phyloP scores from a whole-genome alignment of 1,140 invertebrate genomes.

The Apis florea region DNA sequence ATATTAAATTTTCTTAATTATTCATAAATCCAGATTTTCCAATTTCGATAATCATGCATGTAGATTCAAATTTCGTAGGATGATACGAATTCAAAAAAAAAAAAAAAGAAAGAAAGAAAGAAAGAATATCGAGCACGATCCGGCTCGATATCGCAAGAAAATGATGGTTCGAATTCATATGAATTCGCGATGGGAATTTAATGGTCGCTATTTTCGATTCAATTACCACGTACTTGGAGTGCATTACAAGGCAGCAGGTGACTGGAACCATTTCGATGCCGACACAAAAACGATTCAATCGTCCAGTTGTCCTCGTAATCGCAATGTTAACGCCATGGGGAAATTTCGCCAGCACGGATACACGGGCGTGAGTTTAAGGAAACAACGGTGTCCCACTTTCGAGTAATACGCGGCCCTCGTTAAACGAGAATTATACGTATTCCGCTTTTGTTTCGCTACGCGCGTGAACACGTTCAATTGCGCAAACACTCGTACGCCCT shows the following conservation, averaged over 20 bases:
- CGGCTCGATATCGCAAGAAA: background rate
- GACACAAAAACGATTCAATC: background rate
- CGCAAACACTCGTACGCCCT: background rate
- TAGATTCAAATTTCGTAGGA: too few species aligned
- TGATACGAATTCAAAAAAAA: background rate
- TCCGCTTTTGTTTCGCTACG: background rate
- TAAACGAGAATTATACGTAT: background rate
- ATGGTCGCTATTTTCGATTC: background rate
- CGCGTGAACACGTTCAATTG: background rate
- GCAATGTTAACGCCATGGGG: background rate
- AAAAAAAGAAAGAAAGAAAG: too few species aligned
- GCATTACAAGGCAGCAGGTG: background rate
- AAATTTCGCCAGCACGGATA: background rate
- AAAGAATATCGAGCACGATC: too few species aligned
- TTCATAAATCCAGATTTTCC: too few species aligned
- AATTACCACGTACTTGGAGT: background rate
- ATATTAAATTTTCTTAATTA: too few species aligned
- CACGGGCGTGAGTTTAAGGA: conserved; percentile 2
- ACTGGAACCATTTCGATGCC: background rate
- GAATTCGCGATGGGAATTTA: background rate
- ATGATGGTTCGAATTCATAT: background rate
- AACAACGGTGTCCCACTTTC: conserved; percentile 9
- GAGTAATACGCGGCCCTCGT: background rate
- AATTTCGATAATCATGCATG: too few species aligned
- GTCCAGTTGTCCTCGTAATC: background rate